phyloP scores from a whole-genome alignment of 1,140 invertebrate genomes.

The Penaeus chinensis region DNA sequence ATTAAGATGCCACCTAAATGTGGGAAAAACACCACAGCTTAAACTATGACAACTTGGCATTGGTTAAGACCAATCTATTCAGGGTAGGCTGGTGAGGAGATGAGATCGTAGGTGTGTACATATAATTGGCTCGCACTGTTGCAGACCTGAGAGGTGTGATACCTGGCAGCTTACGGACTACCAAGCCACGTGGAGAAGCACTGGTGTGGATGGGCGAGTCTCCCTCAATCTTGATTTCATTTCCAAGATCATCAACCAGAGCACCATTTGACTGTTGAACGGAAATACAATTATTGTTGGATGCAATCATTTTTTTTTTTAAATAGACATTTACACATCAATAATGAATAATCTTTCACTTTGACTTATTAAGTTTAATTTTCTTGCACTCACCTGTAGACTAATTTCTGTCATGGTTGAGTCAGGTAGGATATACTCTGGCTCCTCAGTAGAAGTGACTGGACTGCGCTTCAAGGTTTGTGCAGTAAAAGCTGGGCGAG shows the following conservation, averaged over 20 bases:
- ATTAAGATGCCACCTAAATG: too few species aligned
- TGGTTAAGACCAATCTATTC: slow-evolving; percentile 62
- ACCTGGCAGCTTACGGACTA: slow-evolving; percentile 58
- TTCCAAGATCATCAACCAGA: slow-evolving; percentile 61
- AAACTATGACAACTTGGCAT: slow-evolving; percentile 62
- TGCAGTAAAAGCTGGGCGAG: slow-evolving; percentile 23
- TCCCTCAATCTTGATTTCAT: slow-evolving; percentile 61
- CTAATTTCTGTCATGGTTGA: slow-evolving; percentile 64
- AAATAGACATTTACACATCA: not conserved
- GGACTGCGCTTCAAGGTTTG: slow-evolving; percentile 46
- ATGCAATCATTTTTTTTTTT: too few species aligned
- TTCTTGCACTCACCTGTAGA: slow-evolving; percentile 42
- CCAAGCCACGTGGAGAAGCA: slow-evolving; percentile 54
- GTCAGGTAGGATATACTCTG: slow-evolving; percentile 62
- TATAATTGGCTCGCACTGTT: slow-evolving; percentile 58
- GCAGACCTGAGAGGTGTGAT: slow-evolving; percentile 58
- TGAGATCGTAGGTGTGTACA: slow-evolving; percentile 58
- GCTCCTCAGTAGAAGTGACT: slow-evolving; percentile 41
- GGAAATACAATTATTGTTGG: not conserved
- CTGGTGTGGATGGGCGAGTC: slow-evolving; percentile 39
- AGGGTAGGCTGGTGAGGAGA: slow-evolving; percentile 57
- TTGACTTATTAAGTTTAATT: not conserved
- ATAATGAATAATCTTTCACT: not conserved
- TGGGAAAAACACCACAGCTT: too few species aligned
- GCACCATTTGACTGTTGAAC: slow-evolving; percentile 55